Evolutionary conservation across 2,113 vertebrate species (phyloP).

Genomic region (Condylura cristata): DNA sequence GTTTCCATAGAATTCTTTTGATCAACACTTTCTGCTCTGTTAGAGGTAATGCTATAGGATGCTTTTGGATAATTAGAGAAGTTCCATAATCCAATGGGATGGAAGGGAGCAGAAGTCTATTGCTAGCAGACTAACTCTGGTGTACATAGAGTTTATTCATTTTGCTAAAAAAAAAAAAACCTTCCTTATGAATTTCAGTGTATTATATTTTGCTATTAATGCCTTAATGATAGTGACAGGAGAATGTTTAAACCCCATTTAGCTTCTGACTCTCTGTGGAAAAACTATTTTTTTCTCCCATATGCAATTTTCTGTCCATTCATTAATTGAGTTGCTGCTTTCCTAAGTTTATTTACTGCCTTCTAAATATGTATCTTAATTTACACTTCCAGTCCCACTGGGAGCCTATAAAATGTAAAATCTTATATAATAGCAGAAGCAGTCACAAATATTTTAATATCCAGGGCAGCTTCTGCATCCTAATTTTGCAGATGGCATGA

Average conservation of each 20-base stretch:
- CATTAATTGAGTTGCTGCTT: constrained; percentile 70
- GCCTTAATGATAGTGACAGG: constrained; percentile 60
- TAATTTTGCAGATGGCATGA: constrained; percentile 73
- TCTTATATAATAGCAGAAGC: constrained; percentile 75
- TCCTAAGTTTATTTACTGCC: constrained; percentile 76
- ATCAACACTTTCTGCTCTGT: constrained; percentile 54
- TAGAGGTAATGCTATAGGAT: constrained; percentile 12
- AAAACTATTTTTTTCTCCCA: constrained; percentile 64
- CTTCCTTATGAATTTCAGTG: constrained; percentile 57
- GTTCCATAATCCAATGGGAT: neutral
- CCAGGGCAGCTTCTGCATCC: constrained; percentile 72
- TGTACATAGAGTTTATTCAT: constrained; percentile 18
- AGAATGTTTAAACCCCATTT: constrained; percentile 68
- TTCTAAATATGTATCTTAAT: constrained; percentile 76
- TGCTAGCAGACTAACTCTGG: neutral
- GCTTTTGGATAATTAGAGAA: constrained; percentile 61
- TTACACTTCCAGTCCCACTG: constrained; percentile 45
- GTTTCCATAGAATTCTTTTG: constrained; percentile 37
- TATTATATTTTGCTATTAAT: constrained; percentile 72
- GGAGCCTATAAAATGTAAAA: constrained; percentile 60
- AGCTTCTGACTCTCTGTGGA: constrained; percentile 60
- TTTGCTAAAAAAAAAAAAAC: constrained; percentile 41
- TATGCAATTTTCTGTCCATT: constrained; percentile 70
- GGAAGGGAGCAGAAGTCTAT: neutral
- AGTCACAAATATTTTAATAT: constrained; percentile 76